Base-by-base conservation (phyloP, 2,113 vertebrate genomes). In the Pelodiscus sinensis region DNA sequence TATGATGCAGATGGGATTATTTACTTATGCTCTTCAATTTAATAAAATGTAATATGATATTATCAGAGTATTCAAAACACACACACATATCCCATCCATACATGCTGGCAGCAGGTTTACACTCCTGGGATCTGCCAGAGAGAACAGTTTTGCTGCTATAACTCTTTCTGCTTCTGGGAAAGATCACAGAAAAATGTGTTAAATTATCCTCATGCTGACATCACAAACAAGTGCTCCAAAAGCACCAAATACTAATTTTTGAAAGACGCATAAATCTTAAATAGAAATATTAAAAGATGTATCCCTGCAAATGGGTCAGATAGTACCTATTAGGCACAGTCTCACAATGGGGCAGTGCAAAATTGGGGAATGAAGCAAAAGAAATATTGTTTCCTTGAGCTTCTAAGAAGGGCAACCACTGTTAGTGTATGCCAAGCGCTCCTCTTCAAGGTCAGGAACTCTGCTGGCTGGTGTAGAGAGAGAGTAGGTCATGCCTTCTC, bases 41-140 rank as follows among this genome's bases (percentile, higher is more conserved):
- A 78, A 11, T 14, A 90, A 92, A 95, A 73, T 38, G 19, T 21
- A 73, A 13, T 52, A 8, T 85, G 35, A 89, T 81, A 3, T 79
- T 24, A 60, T 90, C 84, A 91, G 81, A 94, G 82, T 38, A 75
- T 96, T 89, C 31, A 86, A 80, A 71, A 73, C 38, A 78, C 2
- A 68, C 11, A 38, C 1, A 50, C 29, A 84, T 54, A 14, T 65
- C 87, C 85, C 0, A 12, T 86, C 9, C 50, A 84, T 57, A 24
- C 9, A 21, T 31, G 15, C 22, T 85, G 31, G 86, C 86, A 52
- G 57, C 86, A 52, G 62, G 58, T 44, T 51, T 31, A 27, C 58
- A 18, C 14, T 13, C 57, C 50, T 77, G 19, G 83, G 56, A 58
- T 87, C 8, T 11, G 84, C 44, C 27, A 91, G 68, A 71, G 38